Base-by-base conservation (phyloP, 1,140 invertebrate genomes). In the Hycleus cichorii region DNA sequence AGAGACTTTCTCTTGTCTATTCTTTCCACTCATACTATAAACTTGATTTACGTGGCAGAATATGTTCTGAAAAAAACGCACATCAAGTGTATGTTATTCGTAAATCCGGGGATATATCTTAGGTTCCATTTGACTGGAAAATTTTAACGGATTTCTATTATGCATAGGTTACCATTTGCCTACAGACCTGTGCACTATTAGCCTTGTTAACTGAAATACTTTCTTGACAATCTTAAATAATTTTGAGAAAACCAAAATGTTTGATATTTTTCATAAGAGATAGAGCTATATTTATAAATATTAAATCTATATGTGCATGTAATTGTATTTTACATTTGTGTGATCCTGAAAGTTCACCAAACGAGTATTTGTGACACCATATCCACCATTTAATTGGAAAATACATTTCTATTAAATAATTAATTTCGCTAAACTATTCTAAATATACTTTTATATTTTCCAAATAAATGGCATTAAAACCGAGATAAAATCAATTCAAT, bases 201-300 rank as follows among this genome's bases (percentile, higher is more conserved):
- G 62, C 60, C 60, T 66, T 67, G 63, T 65, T 63, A 63, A 18
- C 18, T 18, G 18, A 56, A 65, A 62, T 57, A 63, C 39, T 42
- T 49, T 64, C 59, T 69, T 58, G 67, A 70, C 67, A 69, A 69
- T 68, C 66, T 57, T 63, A 48, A 56, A 60, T 51, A 47, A 18
- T 18, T 18, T 18, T 18, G 18, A 18, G 18, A 53, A 50, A 59
- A 62, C 63, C 59, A 63, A 57, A 65, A 49, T 64, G 62, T 47
- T 60, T 38, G 60, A 63, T 67, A 64, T 63, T 68, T 67, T 68
- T 68, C 63, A 64, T 67, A 67, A 58, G 56, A 18, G 18, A 18
- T 18, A 18, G 18, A 18, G 18, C 2, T 18, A 18, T 18, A 18
- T 18, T 18, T 18, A 1, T 18, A 18, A 58, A 65, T 65, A 65